Percentiles rank a stretch among this genome's conserved stretches.
phyloP scores from a whole-genome alignment of 2,113 vertebrate genomes.

The Serinus canaria region DNA sequence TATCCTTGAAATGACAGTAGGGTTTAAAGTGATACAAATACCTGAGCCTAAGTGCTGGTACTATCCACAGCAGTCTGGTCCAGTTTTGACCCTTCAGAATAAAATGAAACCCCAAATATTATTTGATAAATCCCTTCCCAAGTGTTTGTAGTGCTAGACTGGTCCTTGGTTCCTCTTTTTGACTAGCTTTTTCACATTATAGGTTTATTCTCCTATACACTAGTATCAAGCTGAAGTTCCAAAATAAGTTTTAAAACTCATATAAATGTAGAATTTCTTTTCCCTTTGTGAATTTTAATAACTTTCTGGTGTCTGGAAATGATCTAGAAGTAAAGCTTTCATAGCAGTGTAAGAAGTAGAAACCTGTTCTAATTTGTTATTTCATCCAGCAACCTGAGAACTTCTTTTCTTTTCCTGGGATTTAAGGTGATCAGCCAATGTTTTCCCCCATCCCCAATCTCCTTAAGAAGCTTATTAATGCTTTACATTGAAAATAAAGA shows the following conservation, averaged over 20 bases:
- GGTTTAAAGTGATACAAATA: constrained; percentile 32
- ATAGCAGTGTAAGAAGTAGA: constrained; percentile 39
- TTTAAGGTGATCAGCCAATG: constrained; percentile 41
- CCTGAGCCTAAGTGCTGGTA: not conserved
- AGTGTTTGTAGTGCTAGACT: not conserved
- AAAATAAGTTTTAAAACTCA: constrained; percentile 17
- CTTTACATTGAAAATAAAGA: constrained; percentile 53
- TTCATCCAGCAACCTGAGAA: constrained; percentile 49
- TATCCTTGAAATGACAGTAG: constrained; percentile 44
- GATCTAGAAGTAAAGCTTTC: constrained; percentile 61
- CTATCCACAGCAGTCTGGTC: not conserved
- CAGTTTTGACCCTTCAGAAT: not conserved
- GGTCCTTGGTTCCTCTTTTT: not conserved
- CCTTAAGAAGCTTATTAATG: constrained; percentile 38
- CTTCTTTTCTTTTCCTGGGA: constrained; percentile 26
- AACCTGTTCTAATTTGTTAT: constrained; percentile 56
- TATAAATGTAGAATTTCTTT: constrained; percentile 40
- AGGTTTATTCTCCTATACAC: not conserved
- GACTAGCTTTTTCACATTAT: not conserved
- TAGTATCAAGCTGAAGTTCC: not conserved
- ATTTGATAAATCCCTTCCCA: not conserved
- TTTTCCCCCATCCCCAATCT: constrained; percentile 11
- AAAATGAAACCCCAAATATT: not conserved
- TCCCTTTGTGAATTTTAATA: constrained; percentile 47
- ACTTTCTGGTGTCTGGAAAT: constrained; percentile 56